A percentile compares a stretch with the other conserved stretches of the same genome.
Evolutionary conservation across 2,113 vertebrate species (phyloP).

Genomic region (Donacobius atricapilla): DNA sequence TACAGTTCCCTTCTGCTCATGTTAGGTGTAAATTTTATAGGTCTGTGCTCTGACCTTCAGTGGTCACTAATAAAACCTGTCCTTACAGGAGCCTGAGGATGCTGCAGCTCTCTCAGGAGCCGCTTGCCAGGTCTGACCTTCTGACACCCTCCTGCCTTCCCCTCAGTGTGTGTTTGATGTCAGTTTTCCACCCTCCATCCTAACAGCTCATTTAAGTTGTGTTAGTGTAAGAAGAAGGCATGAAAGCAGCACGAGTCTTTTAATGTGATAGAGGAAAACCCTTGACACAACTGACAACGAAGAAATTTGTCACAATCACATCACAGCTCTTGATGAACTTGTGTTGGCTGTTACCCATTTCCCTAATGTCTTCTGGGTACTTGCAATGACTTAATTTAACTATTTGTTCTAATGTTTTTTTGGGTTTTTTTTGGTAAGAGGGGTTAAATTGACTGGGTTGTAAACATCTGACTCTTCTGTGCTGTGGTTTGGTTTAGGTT

Average conservation of each 20-base stretch:
- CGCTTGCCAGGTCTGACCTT: not conserved
- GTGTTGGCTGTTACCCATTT: not conserved
- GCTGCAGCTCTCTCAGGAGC: not conserved
- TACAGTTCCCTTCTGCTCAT: not conserved
- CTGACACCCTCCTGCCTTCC: not conserved
- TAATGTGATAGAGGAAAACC: not conserved
- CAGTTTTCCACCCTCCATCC: not conserved
- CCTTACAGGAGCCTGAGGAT: not conserved
- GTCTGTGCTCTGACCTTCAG: not conserved
- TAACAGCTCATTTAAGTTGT: not conserved
- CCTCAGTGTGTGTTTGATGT: not conserved
- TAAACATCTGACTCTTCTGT: not conserved
- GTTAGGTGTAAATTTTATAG: not conserved
- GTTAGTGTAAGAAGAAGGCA: not conserved
- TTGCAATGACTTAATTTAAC: not conserved
- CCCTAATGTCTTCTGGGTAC: not conserved
- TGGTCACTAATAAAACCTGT: not conserved
- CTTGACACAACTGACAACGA: accelerated
- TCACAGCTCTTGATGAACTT: not conserved
- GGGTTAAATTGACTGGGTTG: not conserved
- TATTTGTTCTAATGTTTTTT: not conserved
- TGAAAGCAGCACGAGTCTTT: not conserved
- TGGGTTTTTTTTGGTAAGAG: not conserved
- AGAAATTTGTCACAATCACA: not conserved
- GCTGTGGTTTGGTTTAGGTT: not conserved